These are phyloP conservation scores for Pampus argenteus DNA, from an alignment of 2,797 vertebrate genomes.

Conservation along the genomic window DNA sequence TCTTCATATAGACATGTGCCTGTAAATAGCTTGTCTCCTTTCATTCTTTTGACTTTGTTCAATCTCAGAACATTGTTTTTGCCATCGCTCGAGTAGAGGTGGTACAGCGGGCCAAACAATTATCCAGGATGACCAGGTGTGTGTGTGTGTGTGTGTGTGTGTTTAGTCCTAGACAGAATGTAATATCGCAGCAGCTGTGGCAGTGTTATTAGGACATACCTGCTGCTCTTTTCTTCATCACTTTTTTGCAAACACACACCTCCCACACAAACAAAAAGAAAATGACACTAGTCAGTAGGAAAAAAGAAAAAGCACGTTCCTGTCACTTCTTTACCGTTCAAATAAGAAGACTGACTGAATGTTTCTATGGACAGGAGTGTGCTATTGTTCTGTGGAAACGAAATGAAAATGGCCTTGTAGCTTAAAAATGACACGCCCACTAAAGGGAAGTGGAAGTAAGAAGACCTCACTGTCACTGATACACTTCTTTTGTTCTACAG, in stretches of 20 bases:
- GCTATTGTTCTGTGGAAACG: no score
- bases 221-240: not conserved
- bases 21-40: not conserved
- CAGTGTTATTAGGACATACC: constrained; percentile 17
- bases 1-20: not conserved
- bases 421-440: not conserved
- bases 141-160: constrained; percentile 21
- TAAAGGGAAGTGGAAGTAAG: not conserved
- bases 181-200: constrained; percentile 34
- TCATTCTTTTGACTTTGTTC: constrained; percentile 22
- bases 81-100: constrained; percentile 23
- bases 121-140: constrained; percentile 25
- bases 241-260: not conserved
- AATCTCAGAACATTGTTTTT: constrained; percentile 37
- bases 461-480: not conserved
- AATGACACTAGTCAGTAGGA: not conserved
- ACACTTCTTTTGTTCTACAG: not conserved
- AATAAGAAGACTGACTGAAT: not conserved
- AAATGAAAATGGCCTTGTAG: no score
- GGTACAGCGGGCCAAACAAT: constrained; percentile 47
- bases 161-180: constrained; percentile 22
- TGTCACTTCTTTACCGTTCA: not conserved
- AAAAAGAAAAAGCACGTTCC: not conserved
- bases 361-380: no score
- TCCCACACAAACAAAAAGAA: not conserved